phyloP scores from a whole-genome alignment of 2,797 vertebrate genomes.

The Gymnothorax reevesii region DNA sequence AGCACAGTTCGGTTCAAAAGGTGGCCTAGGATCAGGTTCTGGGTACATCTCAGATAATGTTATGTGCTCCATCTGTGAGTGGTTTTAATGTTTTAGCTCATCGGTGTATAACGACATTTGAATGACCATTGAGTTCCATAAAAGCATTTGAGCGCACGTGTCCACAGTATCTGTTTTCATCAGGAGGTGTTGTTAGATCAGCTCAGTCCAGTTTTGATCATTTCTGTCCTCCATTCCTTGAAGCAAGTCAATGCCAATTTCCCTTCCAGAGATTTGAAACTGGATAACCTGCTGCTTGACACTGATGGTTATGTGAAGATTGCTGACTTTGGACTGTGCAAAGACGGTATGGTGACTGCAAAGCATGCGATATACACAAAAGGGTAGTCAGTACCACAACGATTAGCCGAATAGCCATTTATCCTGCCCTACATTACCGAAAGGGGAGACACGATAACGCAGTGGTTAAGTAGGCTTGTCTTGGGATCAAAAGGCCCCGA shows the following conservation, averaged over 20 bases:
- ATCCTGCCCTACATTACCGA: too few species aligned
- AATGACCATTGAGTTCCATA: background rate
- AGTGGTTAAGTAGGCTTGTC: too few species aligned
- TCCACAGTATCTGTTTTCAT: background rate
- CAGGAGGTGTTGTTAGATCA: background rate
- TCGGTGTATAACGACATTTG: background rate
- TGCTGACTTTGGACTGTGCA: conserved; percentile 97
- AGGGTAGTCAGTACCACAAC: background rate
- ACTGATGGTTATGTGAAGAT: conserved; percentile 99
- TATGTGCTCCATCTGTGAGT: too few species aligned
- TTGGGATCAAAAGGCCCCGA: too few species aligned
- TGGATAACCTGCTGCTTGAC: conserved; percentile 95
- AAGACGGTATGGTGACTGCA: conserved; percentile 83
- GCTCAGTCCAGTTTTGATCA: background rate
- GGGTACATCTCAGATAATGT: too few species aligned
- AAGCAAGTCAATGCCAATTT: background rate
- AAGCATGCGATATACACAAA: background rate
- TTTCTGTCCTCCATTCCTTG: background rate
- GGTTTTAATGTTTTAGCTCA: too few species aligned
- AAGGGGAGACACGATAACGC: too few species aligned
- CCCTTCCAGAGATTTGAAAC: conserved; percentile 82
- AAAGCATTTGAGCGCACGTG: background rate
- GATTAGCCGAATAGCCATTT: too few species aligned
- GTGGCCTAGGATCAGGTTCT: too few species aligned
- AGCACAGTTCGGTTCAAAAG: too few species aligned